Conservation (phyloP, 1,140 invertebrate species). For the Pissodes strobi region DNA sequence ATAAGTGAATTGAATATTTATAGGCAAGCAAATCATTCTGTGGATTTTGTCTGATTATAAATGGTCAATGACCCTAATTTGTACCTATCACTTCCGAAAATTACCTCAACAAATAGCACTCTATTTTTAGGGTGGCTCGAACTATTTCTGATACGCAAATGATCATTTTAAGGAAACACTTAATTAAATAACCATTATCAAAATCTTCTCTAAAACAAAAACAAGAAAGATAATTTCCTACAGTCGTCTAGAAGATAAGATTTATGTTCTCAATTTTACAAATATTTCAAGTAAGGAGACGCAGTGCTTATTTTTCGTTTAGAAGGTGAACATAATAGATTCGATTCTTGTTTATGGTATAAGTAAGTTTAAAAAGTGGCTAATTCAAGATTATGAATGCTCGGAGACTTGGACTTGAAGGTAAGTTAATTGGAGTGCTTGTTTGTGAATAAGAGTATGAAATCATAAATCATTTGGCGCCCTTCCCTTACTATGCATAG, state of each 20-base stretch:
- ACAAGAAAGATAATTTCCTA: constrained; percentile 12
- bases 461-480: background rate
- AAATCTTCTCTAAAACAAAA: constrained; percentile 8
- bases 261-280: constrained; percentile 3
- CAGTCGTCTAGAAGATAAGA: background rate
- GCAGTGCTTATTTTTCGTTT: background rate
- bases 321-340: constrained; percentile 11
- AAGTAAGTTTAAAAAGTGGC: background rate
- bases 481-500: background rate
- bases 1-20: too few relatives aligned
- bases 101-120: too few relatives aligned
- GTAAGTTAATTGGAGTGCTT: too few relatives aligned
- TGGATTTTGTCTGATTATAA: too few relatives aligned
- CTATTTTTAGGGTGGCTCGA: too few relatives aligned
- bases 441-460: background rate
- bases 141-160: too few relatives aligned
- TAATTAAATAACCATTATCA: constrained; percentile 15
- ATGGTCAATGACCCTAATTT: too few relatives aligned
- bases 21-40: too few relatives aligned
- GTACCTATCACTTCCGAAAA: too few relatives aligned
- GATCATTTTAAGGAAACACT: too few relatives aligned
- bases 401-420: constrained; percentile 5
- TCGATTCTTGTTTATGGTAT: background rate
- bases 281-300: background rate
- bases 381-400: constrained; percentile 9